Base-by-base conservation (phyloP, 2,888 invertebrate species). In the Agrotis clavis region DNA sequence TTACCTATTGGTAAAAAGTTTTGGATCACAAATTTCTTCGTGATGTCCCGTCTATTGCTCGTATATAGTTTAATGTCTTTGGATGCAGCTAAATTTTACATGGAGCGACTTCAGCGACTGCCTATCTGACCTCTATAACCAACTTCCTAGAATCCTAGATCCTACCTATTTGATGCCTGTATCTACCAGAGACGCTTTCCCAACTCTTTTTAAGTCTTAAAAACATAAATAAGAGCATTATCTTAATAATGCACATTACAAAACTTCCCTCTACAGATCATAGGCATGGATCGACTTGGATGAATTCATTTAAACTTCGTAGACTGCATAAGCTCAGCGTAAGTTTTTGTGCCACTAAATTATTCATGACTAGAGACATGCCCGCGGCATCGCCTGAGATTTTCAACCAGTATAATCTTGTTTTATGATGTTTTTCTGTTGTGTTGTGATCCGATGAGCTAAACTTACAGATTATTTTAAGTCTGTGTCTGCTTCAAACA, bases 261-360 rank as follows among this genome's bases (percentile, higher is more conserved):
- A 73, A 86, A 86, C 77, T 84, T 84, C 65, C 64, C 54, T 73
- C 82, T 81, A 84, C 79, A 85, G 83, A 88, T 86, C 86, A 82
- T 80, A 85, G 84, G 77, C 78, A 86, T 82, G 86, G 86, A 89
- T 88, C 82, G 85, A 80, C 83, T 85, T 64, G 86, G 88, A 85
- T 88, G 86, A 90, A 91, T 90, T 89, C 79, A 88, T 89, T 89
- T 87, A 86, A 90, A 91, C 87, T 90, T 90, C 61, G 82, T 83
- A 88, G 88, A 88, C 88, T 88, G 85, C 87, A 85, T 83, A 81
- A 84, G 85, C 81, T 73, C 53, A 61, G 66, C 63, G 47, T 67
- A 88, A 89, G 90, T 90, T 90, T 89, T 89, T 87, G 84, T 81
- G 67, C 84, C 68, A 62, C 83, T 88, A 86, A 86, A 90, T 89